A percentile compares a stretch with the other conserved stretches of the same genome.
phyloP scores from a whole-genome alignment of 2,113 vertebrate genomes.

The Tetrao urogallus region DNA sequence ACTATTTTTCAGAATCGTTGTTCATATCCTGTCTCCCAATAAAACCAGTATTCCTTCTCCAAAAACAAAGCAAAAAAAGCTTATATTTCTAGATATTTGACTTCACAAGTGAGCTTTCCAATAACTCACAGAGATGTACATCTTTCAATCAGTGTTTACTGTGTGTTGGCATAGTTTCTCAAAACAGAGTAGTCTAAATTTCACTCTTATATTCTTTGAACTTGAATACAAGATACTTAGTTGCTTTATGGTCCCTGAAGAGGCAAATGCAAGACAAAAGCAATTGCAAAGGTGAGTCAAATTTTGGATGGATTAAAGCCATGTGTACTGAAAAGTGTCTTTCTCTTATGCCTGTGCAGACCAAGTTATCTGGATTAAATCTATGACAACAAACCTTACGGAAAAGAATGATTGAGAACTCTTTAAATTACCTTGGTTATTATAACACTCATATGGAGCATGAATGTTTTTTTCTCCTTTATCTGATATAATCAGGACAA shows the following conservation, averaged over 20 bases:
- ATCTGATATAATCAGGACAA: background rate
- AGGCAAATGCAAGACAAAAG: background rate
- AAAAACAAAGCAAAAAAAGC: no score
- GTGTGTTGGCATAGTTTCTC: background rate
- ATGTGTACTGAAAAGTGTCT: background rate
- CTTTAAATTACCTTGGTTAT: background rate
- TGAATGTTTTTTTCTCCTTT: background rate
- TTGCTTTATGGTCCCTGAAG: background rate
- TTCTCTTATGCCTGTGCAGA: background rate
- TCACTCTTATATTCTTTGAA: background rate
- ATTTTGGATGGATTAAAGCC: background rate
- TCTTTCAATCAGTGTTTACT: background rate
- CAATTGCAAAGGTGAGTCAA: background rate
- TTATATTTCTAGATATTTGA: background rate
- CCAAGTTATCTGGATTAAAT: background rate
- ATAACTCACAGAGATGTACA: background rate
- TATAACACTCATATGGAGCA: background rate
- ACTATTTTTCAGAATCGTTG: background rate
- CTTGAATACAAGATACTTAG: background rate
- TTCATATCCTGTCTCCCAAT: background rate
- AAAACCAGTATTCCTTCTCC: rapidly evolving
- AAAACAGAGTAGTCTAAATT: background rate
- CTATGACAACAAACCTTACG: background rate
- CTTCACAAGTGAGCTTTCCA: background rate
- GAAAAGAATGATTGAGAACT: background rate